Conservation (phyloP, 2,797 vertebrate species). For the Sibirionetta formosa region DNA sequence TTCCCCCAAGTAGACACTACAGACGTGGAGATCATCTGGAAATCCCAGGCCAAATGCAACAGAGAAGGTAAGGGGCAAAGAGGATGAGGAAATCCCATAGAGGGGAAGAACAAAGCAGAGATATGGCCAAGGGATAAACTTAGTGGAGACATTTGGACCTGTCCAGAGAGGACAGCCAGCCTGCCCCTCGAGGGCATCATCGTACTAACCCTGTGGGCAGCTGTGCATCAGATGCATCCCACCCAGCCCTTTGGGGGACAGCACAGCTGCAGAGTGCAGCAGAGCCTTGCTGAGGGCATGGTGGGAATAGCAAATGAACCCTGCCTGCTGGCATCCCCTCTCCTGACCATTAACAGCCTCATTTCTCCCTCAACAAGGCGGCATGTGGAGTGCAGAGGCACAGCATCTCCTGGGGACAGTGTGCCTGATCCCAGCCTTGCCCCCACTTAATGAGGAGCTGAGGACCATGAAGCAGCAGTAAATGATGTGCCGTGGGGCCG, state of each 20-base stretch:
- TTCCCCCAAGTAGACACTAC: background rate
- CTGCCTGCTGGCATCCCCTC: background rate
- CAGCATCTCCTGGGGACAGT: background rate
- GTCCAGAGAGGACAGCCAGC: background rate
- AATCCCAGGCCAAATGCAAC: fast-evolving
- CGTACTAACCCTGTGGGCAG: fast-evolving
- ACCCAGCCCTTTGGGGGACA: background rate
- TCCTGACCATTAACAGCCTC: background rate
- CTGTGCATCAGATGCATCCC: background rate
- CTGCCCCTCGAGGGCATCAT: no score
- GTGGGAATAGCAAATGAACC: background rate
- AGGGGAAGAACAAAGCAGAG: background rate
- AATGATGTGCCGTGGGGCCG: background rate
- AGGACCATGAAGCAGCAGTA: background rate
- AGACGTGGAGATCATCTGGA: background rate
- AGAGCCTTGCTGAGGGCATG: fast-evolving
- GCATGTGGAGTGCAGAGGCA: background rate
- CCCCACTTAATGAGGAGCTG: background rate
- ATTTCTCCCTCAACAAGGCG: background rate
- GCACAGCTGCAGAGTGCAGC: background rate
- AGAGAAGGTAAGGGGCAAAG: background rate
- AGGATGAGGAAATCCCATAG: background rate
- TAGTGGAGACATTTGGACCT: background rate
- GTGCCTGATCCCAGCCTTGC: background rate
- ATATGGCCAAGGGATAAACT: background rate